Evolutionary conservation across 2,888 invertebrate species (phyloP).

Genomic region (Piscicola geometra): DNA sequence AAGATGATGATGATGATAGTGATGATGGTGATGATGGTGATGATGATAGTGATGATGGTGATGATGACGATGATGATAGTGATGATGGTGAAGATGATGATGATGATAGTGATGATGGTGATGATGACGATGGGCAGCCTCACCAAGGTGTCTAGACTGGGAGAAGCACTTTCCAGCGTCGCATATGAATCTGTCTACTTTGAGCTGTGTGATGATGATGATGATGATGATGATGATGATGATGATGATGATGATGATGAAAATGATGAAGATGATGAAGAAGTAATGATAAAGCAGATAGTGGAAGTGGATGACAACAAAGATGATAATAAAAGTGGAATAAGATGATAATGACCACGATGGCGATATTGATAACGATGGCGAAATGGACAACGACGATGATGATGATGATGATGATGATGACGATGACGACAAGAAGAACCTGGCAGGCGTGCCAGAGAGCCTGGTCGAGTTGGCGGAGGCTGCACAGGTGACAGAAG

Average conservation of each 20-base stretch:
- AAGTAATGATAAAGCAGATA: not conserved
- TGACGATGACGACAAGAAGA: no score
- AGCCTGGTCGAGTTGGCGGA: constrained; percentile 75
- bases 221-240: constrained; percentile 17
- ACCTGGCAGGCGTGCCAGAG: constrained; percentile 86
- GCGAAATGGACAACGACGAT: not conserved
- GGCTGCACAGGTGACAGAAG: constrained; percentile 83
- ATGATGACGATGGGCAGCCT: constrained; percentile 45
- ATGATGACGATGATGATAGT: no score
- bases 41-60: no score
- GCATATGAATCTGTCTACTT: constrained; percentile 77
- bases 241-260: constrained; percentile 17
- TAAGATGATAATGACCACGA: no score
- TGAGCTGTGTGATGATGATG: not conserved
- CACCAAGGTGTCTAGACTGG: constrained; percentile 72
- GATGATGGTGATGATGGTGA: no score
- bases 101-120: not conserved
- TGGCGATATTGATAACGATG: no score
- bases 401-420: not conserved
- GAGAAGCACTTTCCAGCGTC: constrained; percentile 80
- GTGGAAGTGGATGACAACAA: not conserved
- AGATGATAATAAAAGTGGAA: no score
- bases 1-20: no score
- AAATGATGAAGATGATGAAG: not conserved
- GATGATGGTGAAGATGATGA: constrained; percentile 18